Evolutionary conservation across 1,140 invertebrate species (phyloP), one percentile per base, ranked within the genome.

Genomic region (Megathymus violae): DNA sequence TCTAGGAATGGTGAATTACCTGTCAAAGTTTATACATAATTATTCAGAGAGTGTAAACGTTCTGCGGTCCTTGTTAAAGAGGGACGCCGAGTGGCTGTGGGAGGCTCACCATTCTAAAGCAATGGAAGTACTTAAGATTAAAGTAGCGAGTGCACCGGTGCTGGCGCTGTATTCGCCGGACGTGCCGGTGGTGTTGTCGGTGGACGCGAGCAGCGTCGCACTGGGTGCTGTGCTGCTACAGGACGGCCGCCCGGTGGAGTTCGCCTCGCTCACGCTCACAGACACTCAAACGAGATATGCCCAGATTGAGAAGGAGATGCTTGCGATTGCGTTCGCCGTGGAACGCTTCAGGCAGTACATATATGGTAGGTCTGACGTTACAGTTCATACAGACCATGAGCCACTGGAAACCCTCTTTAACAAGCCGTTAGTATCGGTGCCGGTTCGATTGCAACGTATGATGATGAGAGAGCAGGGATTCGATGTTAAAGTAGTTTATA

Each of bases 221-320:
- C 38, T 71, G 6, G 62, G 41, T 4, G 51, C 38, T 0, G 51
- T 54, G 51, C 13, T 54, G 22, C 13, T 54, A 1, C 80, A 87
- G 52, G 47, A 66, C 6, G 70, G 56, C 4, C 61, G 64, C 17
- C 78, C 78, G 62, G 76, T 51, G 5, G 50, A 52, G 13, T 41
- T 40, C 14, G 50, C 50, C 0, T 52, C 50, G 17, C 36, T 40
- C 0, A 85, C 67, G 7, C 62, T 91, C 7, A 84, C 63, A n/a
- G 36, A 66, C 19, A 58, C 74, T 0, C 82, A 92, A 69, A 50
- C 38, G 14, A 78, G 58, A 0, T 91, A 85, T 52, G 72, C 84
- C 1, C 85, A 88, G 62, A 88, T 91, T 34, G 90, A 92, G 61
- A 91, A 92, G 66, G 92, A 93, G 72, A 80, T 84, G 36, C 56